A percentile compares a stretch with the other conserved stretches of the same genome.
phyloP scores from a whole-genome alignment of 2,113 vertebrate species.

The Redunca redunca region DNA sequence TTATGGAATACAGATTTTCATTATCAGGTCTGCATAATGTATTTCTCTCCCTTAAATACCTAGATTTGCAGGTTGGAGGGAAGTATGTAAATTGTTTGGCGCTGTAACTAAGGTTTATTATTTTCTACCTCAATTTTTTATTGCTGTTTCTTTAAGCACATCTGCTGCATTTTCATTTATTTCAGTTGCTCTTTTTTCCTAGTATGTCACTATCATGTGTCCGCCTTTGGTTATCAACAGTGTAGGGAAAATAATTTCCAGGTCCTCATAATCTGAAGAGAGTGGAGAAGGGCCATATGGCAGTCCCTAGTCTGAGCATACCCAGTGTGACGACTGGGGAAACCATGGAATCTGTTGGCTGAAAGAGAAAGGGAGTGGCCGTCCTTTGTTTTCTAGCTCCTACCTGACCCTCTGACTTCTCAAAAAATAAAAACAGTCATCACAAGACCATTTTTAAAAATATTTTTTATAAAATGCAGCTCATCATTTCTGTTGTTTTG shows the following conservation, averaged over 20 bases:
- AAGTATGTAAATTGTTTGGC: background rate
- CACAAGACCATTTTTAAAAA: background rate
- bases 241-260: background rate
- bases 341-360: background rate
- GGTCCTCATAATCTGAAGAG: background rate
- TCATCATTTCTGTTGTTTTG: background rate
- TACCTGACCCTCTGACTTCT: background rate
- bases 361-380: background rate
- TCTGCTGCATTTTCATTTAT: background rate
- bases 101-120: constrained; percentile 15
- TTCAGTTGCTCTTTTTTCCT: background rate
- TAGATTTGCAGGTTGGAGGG: background rate
- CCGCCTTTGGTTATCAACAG: background rate
- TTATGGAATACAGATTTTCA: constrained; percentile 53
- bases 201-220: background rate
- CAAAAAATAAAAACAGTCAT: background rate
- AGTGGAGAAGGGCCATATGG: background rate
- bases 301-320: background rate
- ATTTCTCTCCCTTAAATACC: constrained; percentile 16
- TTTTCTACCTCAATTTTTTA: background rate
- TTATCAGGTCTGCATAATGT: constrained; percentile 49
- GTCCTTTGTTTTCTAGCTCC: background rate
- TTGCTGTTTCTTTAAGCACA: background rate
- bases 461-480: background rate
- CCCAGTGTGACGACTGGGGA: background rate